A percentile compares a stretch with the other conserved stretches of the same genome.
Conservation (phyloP, 2,797 vertebrate genomes). For the Melanotaenia trifasciata region DNA sequence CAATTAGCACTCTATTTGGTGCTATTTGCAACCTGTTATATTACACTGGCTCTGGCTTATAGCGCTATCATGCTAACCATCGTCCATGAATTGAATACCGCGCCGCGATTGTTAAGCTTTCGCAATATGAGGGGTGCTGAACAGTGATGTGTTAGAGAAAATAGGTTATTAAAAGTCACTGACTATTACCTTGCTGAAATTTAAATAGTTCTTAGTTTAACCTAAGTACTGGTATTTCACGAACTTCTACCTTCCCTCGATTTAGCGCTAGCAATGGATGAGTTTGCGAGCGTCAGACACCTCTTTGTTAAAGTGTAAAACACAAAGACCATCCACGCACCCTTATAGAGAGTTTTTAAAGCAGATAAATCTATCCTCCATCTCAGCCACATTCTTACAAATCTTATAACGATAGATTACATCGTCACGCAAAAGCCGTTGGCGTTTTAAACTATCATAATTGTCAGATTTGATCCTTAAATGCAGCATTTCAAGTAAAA, state of each 20-base stretch:
- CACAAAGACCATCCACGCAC: neutral
- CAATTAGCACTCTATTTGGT: rapidly evolving
- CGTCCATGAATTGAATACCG: constrained; percentile 49
- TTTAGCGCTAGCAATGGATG: neutral
- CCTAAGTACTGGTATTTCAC: rapidly evolving
- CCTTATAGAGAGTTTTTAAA: neutral
- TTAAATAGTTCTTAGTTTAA: rapidly evolving
- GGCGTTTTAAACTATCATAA: neutral
- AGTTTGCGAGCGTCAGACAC: neutral
- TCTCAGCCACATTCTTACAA: neutral
- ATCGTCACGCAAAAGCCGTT: no score
- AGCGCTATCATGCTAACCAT: constrained; percentile 43
- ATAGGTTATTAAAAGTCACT: neutral
- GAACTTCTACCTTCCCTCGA: rapidly evolving
- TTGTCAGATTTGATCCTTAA: neutral
- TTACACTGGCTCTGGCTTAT: constrained; percentile 11
- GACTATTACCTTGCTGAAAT: neutral
- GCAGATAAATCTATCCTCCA: neutral
- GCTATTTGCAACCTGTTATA: neutral
- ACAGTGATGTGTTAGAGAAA: neutral
- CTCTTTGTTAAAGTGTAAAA: constrained; percentile 46
- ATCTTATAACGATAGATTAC: neutral
- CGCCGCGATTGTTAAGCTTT: constrained; percentile 32
- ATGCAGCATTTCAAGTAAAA: neutral
- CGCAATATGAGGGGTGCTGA: constrained; percentile 4